Evolutionary conservation across 1,140 invertebrate species (phyloP).

Genomic region (Dolichoris vasculosae): DNA sequence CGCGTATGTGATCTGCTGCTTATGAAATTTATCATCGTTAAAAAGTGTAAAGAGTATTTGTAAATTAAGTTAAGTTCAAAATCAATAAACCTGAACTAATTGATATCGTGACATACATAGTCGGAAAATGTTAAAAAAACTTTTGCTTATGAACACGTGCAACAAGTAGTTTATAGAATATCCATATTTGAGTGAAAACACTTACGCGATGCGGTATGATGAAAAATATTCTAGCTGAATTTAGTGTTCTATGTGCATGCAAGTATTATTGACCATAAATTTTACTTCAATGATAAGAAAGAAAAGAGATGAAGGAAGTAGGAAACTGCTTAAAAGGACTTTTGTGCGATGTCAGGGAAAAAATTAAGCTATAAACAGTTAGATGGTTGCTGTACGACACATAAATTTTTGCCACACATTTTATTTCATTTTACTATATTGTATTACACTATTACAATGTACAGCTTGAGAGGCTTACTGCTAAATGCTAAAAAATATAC

Average conservation of each 20-base stretch:
- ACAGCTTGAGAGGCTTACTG: not conserved
- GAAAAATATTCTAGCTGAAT: conserved; percentile 8
- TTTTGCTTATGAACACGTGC: not conserved
- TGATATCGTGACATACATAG: conserved; percentile 5
- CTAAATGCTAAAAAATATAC: not conserved
- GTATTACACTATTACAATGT: not conserved
- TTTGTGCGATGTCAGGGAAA: not conserved
- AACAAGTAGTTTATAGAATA: not conserved
- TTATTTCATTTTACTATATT: conserved; percentile 7
- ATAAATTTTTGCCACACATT: conserved; percentile 9
- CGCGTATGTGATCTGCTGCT: not conserved
- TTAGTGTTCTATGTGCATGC: not conserved
- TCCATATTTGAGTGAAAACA: not conserved
- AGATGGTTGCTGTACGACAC: not conserved
- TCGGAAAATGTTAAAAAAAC: conserved; percentile 16
- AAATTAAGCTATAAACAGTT: not conserved
- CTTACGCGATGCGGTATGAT: not conserved
- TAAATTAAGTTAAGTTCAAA: conserved; percentile 34
- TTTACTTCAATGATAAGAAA: conserved; percentile 3
- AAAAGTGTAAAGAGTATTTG: not conserved
- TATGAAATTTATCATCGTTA: conserved; percentile 1
- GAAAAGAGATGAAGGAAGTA: not conserved
- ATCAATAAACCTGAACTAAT: conserved; percentile 40
- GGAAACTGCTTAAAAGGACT: not conserved
- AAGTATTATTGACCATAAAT: conserved; percentile 35